Evolutionary conservation across 2,113 vertebrate genomes (phyloP), one percentile per base, ranked within the genome.

Genomic region (Mormyrus iriodes): DNA sequence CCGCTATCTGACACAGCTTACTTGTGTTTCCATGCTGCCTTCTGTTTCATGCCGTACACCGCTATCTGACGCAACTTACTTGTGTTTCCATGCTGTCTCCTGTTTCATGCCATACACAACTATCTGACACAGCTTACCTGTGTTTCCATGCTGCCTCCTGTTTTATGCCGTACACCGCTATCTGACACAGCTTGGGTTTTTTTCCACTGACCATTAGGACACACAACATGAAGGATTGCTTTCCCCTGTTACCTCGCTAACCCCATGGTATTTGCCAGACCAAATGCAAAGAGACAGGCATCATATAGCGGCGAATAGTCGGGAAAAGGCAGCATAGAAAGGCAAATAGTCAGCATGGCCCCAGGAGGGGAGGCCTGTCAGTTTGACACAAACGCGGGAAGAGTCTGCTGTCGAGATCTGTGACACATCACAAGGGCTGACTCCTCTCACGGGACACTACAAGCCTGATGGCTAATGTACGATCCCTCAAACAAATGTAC

Each of bases 251-350:
- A 24, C 86, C 49, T 89, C 85, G 35, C 52, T 85, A 90, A 93
- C 51, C 53, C 6, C 8, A 42, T 95, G 94, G 92, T 94, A 95
- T 96, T 96, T 95, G 89, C 91, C 73, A 92, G 94, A 94, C 90
- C 91, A 89, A 93, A 96, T 95, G 88, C 91, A 92, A 89, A 95
- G 85, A 90, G 95, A 95, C 93, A 94, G 92, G 93, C 93, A 95
- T 95, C 94, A 94, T 94, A 95, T 90, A 93, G 93, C 90, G 89
- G 86, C 35, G 89, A 85, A 91, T 93, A 92, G 89, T 89, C 69
- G 91, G 92, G 90, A 93, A 89, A 93, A 90, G 90, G 91, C 91
- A 58, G 91, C 90, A 90, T 92, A 88, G 92, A 92, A 93, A 94
- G 91, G 92, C 93, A 94, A 94, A 95, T 94, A 94, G 91, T 94